Percentiles rank a stretch among this genome's conserved stretches.
Conservation (phyloP, 2,888 invertebrate species). For the Xylocampa areola region DNA sequence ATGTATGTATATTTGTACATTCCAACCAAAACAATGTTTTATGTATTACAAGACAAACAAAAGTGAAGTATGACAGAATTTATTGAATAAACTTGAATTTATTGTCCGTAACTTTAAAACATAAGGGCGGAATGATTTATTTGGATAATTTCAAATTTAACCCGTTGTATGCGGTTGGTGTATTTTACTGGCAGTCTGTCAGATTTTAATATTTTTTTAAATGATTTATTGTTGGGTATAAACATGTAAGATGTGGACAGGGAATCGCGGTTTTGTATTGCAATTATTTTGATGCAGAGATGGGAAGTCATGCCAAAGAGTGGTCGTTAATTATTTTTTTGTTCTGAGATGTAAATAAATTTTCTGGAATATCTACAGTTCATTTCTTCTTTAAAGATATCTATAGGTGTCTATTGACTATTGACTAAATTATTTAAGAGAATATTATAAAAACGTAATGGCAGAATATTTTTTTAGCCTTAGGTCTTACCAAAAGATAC, state of each 20-base stretch:
- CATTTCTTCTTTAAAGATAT: too few relatives aligned
- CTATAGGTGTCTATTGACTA: too few relatives aligned
- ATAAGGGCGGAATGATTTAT: conserved; percentile 46
- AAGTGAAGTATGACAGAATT: conserved; percentile 41
- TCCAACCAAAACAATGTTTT: conserved; percentile 51
- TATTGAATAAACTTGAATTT: conserved; percentile 57
- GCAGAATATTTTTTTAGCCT: too few relatives aligned
- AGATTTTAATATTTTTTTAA: conserved; percentile 1
- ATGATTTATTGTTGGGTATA: conserved; percentile 1
- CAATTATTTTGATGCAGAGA: background rate
- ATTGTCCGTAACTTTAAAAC: conserved; percentile 50
- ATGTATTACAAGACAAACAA: conserved; percentile 51
- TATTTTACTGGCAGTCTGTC: conserved; percentile 15
- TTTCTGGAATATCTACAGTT: too few relatives aligned
- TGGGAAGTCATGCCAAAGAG: background rate
- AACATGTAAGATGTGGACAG: background rate
- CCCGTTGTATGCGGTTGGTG: conserved; percentile 12
- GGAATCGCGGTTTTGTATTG: conserved; percentile 1
- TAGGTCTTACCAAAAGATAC: background rate
- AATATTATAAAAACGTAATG: too few relatives aligned
- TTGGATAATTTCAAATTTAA: conserved; percentile 26
- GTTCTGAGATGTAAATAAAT: too few relatives aligned
- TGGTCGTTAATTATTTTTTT: too few relatives aligned
- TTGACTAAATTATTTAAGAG: too few relatives aligned
- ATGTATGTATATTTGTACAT: too few relatives aligned